Base-by-base conservation (phyloP, 2,888 invertebrate species). In the Trachelus iudaicus region DNA sequence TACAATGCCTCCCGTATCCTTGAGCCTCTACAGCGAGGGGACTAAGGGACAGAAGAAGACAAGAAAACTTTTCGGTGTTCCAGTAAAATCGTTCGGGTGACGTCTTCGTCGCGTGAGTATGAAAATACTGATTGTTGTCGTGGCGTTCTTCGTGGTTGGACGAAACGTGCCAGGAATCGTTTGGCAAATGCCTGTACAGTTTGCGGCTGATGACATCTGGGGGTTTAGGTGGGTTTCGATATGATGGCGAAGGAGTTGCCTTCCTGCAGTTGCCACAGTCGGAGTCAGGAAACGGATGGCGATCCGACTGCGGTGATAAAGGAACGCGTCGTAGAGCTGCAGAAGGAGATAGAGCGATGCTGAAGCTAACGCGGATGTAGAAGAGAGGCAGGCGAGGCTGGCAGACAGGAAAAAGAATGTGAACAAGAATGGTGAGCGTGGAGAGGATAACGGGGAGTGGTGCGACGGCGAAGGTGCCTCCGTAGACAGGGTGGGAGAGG, bases 261-360 rank as follows among this genome's bases (percentile, higher is more conserved):
- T 56, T 56, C 56, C 56, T 56, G 56, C 56, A 56, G 56, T 56
- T 56, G 56, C 23, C 56, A 31, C 31, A 31, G 71, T 34, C 33
- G 33, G 31, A 31, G 71, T 71, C 82, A 80, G 81, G 81, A 82
- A 84, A 81, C 83, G 83, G 81, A 82, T 81, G 82, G 79, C 79
- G 83, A 81, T 83, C 73, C 81, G 78, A 79, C 78, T 79, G 74
- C 75, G 79, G 79, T 75, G 84, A 85, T 85, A 85, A 84, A 81
- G 80, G 77, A 79, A 81, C 81, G 76, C 79, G 79, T 23, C 23
- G 74, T n/a, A 34, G 35, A 35, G 23, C 56, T 56, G 56, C 56
- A 34, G 31, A 71, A 31, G 11, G 23, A 31, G 71, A 71, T 11
- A 34, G 71, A 71, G 56, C 71, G 71, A 71, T 15, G 71, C 31